Base-by-base conservation (phyloP, 2,113 vertebrate genomes). In the Scophthalmus maximus region DNA sequence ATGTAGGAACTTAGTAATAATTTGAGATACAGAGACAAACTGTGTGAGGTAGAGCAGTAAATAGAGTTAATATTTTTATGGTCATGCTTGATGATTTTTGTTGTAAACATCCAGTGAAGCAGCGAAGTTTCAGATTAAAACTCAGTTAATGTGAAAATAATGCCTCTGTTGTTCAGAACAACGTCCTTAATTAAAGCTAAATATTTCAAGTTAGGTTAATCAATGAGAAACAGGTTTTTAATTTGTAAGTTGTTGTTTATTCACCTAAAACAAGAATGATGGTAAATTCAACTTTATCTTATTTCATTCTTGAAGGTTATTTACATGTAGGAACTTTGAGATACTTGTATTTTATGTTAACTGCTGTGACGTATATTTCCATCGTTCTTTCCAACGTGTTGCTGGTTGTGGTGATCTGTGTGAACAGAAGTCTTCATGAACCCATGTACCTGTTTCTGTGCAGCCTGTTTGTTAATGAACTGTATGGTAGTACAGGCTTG, bases 361-460 rank as follows among this genome's bases (percentile, higher is more conserved):
- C 32, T 6, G 64, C 25, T 0, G 5, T 66, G 4, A 1, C 74
- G 0, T 83, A 83, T 26, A 1, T 46, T 1, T 0, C 22, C 0
- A 57, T 74, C 2, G 1, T 78, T 0, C 0, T 46, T 1, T 5
- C 12, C 18, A 78, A 78, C 40, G 3, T 0, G 0, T 69, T 36
- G 6, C 18, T 62, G 40, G 30, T 47, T 1, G 38, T 34, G 8
- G 6, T 88, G 2, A 89, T 90, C 66, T 87, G 51, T 14, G 2
- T 73, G 12, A 81, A 83, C 27, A 79, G 73, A 15, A 68, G 60
- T 5, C 52, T 91, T 15, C 87, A 87, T 57, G 76, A 89, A 18
- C 90, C 87, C 17, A 87, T 90, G 88, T 91, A 87, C 50, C 15
- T 46, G n/a, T 74, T 65, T 14, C 44, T 65, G 46, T 65, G 62